Evolutionary conservation across 1,140 invertebrate genomes (phyloP), one percentile per base, ranked within the genome.

Genomic region (Drosophila erecta): DNA sequence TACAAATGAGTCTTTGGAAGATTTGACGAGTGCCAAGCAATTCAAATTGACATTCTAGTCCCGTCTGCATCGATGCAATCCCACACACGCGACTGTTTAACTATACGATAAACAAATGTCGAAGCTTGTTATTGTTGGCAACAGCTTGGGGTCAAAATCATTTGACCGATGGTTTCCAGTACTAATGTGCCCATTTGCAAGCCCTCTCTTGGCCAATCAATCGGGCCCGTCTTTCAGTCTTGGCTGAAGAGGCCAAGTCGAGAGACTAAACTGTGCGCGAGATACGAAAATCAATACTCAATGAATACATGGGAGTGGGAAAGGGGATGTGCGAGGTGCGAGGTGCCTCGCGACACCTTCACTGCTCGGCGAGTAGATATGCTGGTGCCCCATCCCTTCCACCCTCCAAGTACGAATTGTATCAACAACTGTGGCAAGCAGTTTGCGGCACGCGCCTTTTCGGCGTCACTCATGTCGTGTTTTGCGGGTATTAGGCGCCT

Each of bases 401-500:
- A 24, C 14, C 30, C 3, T 14, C 14, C 60, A 70, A 71, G 69
- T 30, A 30, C 30, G 7, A 58, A 62, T 38, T 57, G 47, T 44
- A 38, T 70, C 51, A 60, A 56, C 47, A 50, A 55, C 54, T 22
- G 73, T 17, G 44, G 62, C 66, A 58, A 58, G 40, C 35, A 41
- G 33, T 33, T 33, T 50, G 30, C n/a, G 58, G 44, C 73, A 74
- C 58, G 73, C 85, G 85, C 65, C 85, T 81, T 78, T 90, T 84
- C 62, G 85, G 85, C 85, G 85, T 89, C 85, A 89, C 90, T 90
- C 77, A 90, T 90, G 80, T 65, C 85, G 80, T 89, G 85, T 71
- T 78, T 70, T 54, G 14, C 44, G 77, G 46, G 65, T 64, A 90
- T 85, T 80, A 89, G 65, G 70, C 76, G 70, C 59, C 59, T 59